Evolutionary conservation across 2,113 vertebrate genomes (phyloP).

Genomic region (Phaethon lepturus): DNA sequence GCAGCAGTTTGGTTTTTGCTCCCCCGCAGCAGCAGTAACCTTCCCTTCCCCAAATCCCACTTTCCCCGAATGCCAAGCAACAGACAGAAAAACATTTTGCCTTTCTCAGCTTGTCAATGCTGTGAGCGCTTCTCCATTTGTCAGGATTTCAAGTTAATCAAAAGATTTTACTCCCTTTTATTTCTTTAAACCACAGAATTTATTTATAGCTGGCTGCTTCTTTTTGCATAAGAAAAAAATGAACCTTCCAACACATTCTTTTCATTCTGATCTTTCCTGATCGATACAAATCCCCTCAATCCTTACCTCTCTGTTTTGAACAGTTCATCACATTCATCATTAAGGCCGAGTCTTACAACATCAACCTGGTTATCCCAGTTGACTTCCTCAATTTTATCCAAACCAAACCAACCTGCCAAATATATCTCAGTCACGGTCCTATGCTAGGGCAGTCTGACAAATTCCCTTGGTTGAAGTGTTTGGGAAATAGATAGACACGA

Average conservation of each 20-base stretch:
- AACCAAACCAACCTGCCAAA: not conserved
- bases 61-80: fast-evolving
- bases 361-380: not conserved
- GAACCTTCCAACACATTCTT: not conserved
- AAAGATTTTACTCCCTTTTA: not conserved
- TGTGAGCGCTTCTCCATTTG: not conserved
- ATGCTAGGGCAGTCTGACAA: not conserved
- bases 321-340: not conserved
- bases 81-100: not conserved
- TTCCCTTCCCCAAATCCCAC: not conserved
- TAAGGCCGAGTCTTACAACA: not conserved
- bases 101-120: not conserved
- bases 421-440: not conserved
- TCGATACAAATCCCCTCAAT: not conserved
- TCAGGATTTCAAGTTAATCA: not conserved
- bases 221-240: not conserved
- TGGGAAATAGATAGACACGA: fast-evolving
- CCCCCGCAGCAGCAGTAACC: fast-evolving
- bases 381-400: not conserved
- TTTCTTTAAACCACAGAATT: not conserved
- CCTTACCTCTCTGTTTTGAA: not conserved
- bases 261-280: not conserved
- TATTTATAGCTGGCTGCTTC: not conserved
- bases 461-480: not conserved
- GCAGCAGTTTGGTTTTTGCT: fast-evolving